phyloP scores from a whole-genome alignment of 2,888 invertebrate species.

The Meghimatium bilineatum region DNA sequence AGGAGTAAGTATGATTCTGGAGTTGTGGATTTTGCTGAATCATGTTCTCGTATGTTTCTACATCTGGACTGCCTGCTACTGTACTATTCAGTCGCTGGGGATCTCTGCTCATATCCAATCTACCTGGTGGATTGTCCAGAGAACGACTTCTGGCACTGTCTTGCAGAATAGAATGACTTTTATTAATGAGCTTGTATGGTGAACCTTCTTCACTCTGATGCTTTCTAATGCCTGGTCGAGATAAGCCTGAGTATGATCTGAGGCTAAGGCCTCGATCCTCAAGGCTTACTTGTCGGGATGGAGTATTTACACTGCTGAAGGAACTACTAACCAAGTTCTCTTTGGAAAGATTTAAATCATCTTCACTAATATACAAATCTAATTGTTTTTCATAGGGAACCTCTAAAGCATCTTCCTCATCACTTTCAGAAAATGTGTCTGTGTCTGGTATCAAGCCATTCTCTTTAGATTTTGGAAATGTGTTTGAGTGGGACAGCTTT shows the following conservation, averaged over 20 bases:
- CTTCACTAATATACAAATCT: slow-evolving; percentile 42
- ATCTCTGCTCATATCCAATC: background rate
- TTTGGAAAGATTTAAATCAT: slow-evolving; percentile 33
- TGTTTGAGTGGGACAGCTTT: slow-evolving; percentile 33
- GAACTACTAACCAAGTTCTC: slow-evolving; percentile 27
- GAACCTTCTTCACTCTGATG: slow-evolving; percentile 37
- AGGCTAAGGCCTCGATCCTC: slow-evolving; percentile 17
- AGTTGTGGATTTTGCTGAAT: background rate
- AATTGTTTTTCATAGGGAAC: slow-evolving; percentile 51
- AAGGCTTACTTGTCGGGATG: slow-evolving; percentile 20
- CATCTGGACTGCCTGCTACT: slow-evolving; percentile 29
- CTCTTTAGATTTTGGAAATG: slow-evolving; percentile 38
- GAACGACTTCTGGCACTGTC: slow-evolving; percentile 24
- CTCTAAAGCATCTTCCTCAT: slow-evolving; percentile 20
- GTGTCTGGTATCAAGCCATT: slow-evolving; percentile 16
- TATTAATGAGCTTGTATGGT: slow-evolving; percentile 1
- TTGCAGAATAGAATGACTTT: slow-evolving; percentile 7
- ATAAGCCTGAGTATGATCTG: background rate
- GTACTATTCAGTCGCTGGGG: slow-evolving; percentile 32
- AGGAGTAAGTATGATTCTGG: background rate
- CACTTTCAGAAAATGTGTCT: slow-evolving; percentile 16
- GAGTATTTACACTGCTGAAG: slow-evolving; percentile 24
- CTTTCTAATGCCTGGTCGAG: slow-evolving; percentile 30
- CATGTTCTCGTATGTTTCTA: slow-evolving; percentile 28
- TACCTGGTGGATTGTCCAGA: slow-evolving; percentile 30